Percentiles rank a stretch among this genome's conserved stretches.
Evolutionary conservation across 2,888 invertebrate species (phyloP).

Genomic region (Eupithecia subfuscata): DNA sequence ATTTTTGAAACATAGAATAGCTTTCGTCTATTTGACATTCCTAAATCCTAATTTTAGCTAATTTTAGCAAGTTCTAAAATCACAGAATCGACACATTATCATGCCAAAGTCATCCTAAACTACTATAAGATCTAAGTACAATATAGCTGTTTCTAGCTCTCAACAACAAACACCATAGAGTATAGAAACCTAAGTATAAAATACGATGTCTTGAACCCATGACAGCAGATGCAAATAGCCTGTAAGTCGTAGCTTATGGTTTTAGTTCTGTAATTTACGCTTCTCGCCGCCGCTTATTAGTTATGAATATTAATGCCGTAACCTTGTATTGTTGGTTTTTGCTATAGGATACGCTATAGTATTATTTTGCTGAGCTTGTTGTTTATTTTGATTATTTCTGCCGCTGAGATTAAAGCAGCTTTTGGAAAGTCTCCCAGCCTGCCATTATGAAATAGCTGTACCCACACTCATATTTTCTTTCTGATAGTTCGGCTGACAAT

Average conservation of each 20-base stretch:
- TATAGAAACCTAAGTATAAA: background rate
- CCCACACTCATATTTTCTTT: too few species aligned
- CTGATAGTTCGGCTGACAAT: too few species aligned
- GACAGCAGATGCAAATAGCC: constrained; percentile 13
- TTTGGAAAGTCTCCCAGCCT: background rate
- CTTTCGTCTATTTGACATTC: too few species aligned
- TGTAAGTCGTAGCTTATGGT: constrained; percentile 28
- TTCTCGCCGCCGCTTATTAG: constrained; percentile 20
- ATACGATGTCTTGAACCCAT: constrained; percentile 13
- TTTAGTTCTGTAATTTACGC: constrained; percentile 28
- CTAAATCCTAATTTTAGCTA: too few species aligned
- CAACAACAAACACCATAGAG: background rate
- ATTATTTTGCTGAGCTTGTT: constrained; percentile 1
- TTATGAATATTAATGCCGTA: constrained; percentile 31
- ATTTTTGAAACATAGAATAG: too few species aligned
- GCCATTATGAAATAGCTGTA: too few species aligned
- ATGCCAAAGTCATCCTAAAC: too few species aligned
- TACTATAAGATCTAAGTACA: background rate
- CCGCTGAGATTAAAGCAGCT: background rate
- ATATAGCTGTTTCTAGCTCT: background rate
- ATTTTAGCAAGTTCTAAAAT: too few species aligned
- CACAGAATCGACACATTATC: too few species aligned
- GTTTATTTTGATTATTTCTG: background rate
- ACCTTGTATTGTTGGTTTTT: constrained; percentile 24
- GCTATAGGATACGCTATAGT: background rate